These are phyloP conservation scores for Xiphydria camelus DNA, from an alignment of 2,888 invertebrate species.

Conservation along the genomic window DNA sequence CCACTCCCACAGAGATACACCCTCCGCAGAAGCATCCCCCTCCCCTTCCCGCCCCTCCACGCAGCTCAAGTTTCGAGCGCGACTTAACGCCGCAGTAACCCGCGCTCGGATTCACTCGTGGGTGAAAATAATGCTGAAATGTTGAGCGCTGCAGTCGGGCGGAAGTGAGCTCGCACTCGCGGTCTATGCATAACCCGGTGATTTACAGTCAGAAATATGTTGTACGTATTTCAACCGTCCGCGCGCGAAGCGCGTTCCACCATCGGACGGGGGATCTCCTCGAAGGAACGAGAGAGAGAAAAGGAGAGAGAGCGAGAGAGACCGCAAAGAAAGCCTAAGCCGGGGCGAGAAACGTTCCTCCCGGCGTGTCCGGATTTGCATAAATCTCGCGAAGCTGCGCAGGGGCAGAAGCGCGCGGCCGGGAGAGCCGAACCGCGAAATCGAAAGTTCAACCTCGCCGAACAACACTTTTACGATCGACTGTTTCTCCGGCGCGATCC, in stretches of 20 bases:
- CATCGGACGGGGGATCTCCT: slow-evolving; percentile 6
- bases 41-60: too few relatives aligned
- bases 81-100: neutral
- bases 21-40: too few relatives aligned
- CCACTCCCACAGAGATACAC: too few relatives aligned
- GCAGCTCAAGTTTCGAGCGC: neutral
- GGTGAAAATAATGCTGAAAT: slow-evolving; percentile 26
- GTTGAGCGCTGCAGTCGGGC: slow-evolving; percentile 21
- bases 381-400: slow-evolving; percentile 38
- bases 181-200: slow-evolving; percentile 44
- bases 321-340: slow-evolving; percentile 3
- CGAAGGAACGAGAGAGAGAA: slow-evolving; percentile 3
- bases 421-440: slow-evolving; percentile 33
- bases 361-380: slow-evolving; percentile 41
- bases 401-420: slow-evolving; percentile 28
- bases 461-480: neutral
- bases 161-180: slow-evolving; percentile 18
- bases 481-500: too few relatives aligned
- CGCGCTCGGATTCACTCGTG: slow-evolving; percentile 19
- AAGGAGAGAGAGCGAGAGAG: neutral
- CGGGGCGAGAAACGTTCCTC: slow-evolving; percentile 16
- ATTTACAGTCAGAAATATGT: slow-evolving; percentile 48
- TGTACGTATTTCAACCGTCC: slow-evolving; percentile 21
- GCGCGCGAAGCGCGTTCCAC: slow-evolving; percentile 5
- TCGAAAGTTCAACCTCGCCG: slow-evolving; percentile 45